Percentiles rank a stretch among this genome's conserved stretches.
Evolutionary conservation across 2,113 vertebrate species (phyloP).

Genomic region (Hyperoodon ampullatus): DNA sequence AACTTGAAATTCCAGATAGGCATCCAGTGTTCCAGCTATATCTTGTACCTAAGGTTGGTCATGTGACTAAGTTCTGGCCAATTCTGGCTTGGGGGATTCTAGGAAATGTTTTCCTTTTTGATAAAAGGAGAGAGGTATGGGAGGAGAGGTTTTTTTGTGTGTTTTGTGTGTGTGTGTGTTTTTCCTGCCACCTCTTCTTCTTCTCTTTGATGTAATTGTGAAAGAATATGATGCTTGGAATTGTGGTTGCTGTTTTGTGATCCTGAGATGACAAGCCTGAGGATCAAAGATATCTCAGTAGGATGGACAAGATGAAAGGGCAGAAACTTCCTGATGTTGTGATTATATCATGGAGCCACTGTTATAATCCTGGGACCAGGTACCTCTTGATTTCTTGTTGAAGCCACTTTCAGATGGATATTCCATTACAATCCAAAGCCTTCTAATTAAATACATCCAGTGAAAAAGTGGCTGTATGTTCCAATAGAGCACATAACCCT

Average conservation of each 20-base stretch:
- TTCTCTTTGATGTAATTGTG: not conserved
- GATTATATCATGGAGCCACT: not conserved
- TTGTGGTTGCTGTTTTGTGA: not conserved
- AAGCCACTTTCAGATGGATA: not conserved
- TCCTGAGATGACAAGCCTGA: not conserved
- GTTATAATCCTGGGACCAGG: not conserved
- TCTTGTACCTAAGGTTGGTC: not conserved
- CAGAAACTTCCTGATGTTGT: not conserved
- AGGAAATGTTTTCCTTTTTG: constrained; percentile 13
- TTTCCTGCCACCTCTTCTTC: not conserved
- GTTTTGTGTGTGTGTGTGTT: not conserved
- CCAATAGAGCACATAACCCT: not conserved
- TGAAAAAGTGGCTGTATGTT: not conserved
- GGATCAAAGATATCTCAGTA: not conserved
- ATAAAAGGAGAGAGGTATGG: not conserved
- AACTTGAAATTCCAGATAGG: not conserved
- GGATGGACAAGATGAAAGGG: not conserved
- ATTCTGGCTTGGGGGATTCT: not conserved
- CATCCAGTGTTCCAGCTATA: not conserved
- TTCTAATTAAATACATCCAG: not conserved
- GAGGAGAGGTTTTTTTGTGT: not conserved
- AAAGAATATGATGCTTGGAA: not conserved
- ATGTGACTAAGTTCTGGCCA: not conserved
- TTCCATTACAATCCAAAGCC: not conserved
- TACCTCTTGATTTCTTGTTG: not conserved